Conservation (phyloP, 2,113 vertebrate species). For the Bostrychus sinensis region DNA sequence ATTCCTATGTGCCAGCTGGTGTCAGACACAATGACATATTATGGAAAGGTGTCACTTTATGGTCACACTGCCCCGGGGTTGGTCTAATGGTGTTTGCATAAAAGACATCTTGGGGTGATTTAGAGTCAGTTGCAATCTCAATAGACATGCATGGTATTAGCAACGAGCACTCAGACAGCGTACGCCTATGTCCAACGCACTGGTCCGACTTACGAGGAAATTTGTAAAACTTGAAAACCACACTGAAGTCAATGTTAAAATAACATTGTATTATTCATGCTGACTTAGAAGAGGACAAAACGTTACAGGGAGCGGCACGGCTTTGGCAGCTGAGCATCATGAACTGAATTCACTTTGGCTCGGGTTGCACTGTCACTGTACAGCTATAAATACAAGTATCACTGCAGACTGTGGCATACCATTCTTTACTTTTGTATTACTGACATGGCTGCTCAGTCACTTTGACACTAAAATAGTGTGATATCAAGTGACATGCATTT, state of each 20-base stretch:
- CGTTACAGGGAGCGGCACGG: neutral
- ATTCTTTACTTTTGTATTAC: slow-evolving; percentile 19
- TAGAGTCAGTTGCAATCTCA: slow-evolving; percentile 17
- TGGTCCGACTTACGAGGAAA: no score
- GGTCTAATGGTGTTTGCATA: slow-evolving; percentile 26
- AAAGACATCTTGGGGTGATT: slow-evolving; percentile 44
- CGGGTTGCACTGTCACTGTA: slow-evolving; percentile 28
- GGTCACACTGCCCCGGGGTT: slow-evolving; percentile 25
- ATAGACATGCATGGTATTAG: neutral
- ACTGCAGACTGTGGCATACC: slow-evolving; percentile 30
- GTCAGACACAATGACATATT: slow-evolving; percentile 1
- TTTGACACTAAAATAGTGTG: slow-evolving; percentile 45
- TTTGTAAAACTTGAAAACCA: no score
- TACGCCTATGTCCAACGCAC: no score
- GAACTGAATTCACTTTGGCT: slow-evolving; percentile 56
- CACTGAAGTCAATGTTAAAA: no score
- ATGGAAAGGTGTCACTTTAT: slow-evolving; percentile 4
- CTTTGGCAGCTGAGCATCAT: slow-evolving; percentile 49
- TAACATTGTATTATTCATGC: no score
- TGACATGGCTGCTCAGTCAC: slow-evolving; percentile 24
- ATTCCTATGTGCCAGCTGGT: slow-evolving; percentile 56
- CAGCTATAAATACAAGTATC: slow-evolving; percentile 37
- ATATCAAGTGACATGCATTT: neutral
- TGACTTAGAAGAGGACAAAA: neutral
- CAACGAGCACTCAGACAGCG: no score